Conservation (phyloP, 2,113 vertebrate species). For the Rhea pennata region DNA sequence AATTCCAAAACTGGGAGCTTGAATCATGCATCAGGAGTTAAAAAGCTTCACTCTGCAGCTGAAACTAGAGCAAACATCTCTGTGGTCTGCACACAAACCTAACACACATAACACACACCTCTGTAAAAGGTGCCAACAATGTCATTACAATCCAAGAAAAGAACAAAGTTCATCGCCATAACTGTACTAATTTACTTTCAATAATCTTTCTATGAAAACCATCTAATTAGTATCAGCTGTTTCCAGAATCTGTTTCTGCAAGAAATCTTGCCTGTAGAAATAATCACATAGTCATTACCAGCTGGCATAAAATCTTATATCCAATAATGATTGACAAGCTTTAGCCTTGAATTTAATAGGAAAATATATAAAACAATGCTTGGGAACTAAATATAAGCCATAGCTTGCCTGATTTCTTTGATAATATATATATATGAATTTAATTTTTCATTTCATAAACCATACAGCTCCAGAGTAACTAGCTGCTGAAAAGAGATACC, state of each 20-base stretch:
- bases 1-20: neutral
- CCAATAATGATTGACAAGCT: neutral
- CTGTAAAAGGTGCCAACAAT: neutral
- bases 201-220: neutral
- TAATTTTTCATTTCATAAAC: constrained; percentile 17
- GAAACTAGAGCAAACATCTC: neutral
- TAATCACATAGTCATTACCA: neutral
- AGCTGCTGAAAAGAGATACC: neutral
- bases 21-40: neutral
- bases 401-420: neutral
- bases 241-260: neutral
- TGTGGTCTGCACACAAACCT: neutral
- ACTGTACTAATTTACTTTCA: neutral
- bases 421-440: neutral
- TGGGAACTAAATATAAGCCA: neutral
- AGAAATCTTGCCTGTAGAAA: neutral
- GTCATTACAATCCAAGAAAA: neutral
- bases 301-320: neutral
- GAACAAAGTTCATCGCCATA: neutral
- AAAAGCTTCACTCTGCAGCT: neutral
- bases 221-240: neutral
- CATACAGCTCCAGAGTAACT: neutral
- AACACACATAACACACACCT: neutral
- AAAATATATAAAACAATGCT: neutral
- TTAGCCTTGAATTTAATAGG: neutral